Base-by-base conservation (phyloP, 2,113 vertebrate genomes). In the Nematolebias whitei region DNA sequence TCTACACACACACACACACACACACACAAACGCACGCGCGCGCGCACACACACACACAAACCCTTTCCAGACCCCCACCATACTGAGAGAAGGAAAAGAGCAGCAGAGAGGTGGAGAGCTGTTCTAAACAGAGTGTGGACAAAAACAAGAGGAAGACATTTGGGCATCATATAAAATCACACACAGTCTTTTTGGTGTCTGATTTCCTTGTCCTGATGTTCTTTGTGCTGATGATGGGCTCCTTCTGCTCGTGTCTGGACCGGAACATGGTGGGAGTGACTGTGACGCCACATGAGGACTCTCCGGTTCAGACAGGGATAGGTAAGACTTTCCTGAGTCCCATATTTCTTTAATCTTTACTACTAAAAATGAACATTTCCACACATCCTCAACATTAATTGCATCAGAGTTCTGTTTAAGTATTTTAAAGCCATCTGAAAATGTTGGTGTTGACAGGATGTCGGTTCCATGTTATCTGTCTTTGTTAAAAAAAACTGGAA, bases 231-330 rank as follows among this genome's bases (percentile, higher is more conserved):
- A 59, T 26, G 12, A 84, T 84, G 85, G 85, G 85, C 62, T 84
- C 82, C 54, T 78, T 22, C 73, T 84, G 82, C 58, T 75, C 74
- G 1, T 47, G 32, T 59, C 64, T 78, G 67, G 64, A 78, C 70
- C 43, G 63, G 16, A 80, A 48, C 70, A 78, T 38, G 19, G 20
- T 51, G 0, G 63, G 75, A 53, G 63, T 77, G 57, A 75, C 50
- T 9, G 60, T 75, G 63, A 58, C 29, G 10, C 70, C 85, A 38
- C 23, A 12, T 9, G 60, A 64, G 47, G 63, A 79, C 55, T 14
- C 49, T 2, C 5, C 45, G 1, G 39, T 44, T 68, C 62, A 59
- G 59, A 32, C 51, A 1, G n/a, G 38, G 26, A 51, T 68, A 84
- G 81, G 78, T 84, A 43, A 61, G 80, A 58, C 10, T 5, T 18